Evolutionary conservation across 1,140 invertebrate species (phyloP).

Genomic region (Habropoda laboriosa): DNA sequence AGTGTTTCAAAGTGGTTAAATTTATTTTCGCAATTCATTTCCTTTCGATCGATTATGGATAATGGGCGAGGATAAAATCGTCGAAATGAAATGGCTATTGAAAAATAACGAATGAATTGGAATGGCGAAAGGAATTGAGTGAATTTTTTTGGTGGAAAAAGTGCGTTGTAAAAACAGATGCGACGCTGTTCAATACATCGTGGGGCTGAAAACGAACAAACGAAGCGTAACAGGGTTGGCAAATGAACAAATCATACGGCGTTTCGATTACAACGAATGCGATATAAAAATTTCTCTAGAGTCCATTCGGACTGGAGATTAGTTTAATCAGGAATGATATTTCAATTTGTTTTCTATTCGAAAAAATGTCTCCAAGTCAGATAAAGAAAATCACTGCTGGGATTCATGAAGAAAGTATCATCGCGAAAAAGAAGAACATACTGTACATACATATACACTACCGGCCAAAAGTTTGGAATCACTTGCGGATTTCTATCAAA

Average conservation of each 20-base stretch:
- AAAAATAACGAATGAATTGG: slow-evolving; percentile 2
- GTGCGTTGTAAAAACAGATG: slow-evolving; percentile 3
- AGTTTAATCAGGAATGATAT: not conserved
- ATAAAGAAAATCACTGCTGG: not conserved
- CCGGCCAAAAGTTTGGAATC: no score
- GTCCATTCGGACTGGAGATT: not conserved
- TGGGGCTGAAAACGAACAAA: not conserved
- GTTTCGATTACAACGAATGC: not conserved
- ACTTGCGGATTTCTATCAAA: no score
- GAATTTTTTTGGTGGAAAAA: slow-evolving; percentile 10
- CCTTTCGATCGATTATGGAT: not conserved
- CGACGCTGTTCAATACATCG: slow-evolving; percentile 12
- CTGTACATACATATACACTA: no score
- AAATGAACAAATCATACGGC: slow-evolving; percentile 4
- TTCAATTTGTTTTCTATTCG: slow-evolving; percentile 5
- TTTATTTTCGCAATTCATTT: not conserved
- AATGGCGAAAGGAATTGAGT: not conserved
- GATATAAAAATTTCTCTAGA: not conserved
- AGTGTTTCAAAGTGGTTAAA: not conserved
- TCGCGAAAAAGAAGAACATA: no score
- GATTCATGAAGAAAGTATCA: not conserved
- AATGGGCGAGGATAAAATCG: not conserved
- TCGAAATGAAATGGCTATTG: slow-evolving; percentile 1
- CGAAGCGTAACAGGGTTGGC: not conserved
- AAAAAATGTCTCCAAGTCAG: not conserved